Percentiles rank a stretch among this genome's conserved stretches.
phyloP scores from a whole-genome alignment of 2,113 vertebrate genomes.

The Pluvialis apricaria region DNA sequence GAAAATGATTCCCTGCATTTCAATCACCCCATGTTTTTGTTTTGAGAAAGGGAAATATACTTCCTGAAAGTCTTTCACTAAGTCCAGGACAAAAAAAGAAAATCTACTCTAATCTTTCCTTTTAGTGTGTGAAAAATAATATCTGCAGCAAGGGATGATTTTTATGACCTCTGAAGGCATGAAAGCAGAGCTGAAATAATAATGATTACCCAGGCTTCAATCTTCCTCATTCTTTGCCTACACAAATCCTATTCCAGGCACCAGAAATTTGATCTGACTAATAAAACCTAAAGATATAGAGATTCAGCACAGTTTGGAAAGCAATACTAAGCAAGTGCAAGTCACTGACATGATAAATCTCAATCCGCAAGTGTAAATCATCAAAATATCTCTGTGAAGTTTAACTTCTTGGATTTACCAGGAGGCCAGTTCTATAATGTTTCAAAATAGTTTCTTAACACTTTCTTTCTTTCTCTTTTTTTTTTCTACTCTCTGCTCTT shows the following conservation, averaged over 20 bases:
- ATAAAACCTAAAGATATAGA: background rate
- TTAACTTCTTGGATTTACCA: background rate
- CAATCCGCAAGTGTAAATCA: background rate
- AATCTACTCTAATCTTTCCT: background rate
- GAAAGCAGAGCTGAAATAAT: constrained; percentile 38
- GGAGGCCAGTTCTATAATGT: background rate
- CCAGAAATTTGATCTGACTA: background rate
- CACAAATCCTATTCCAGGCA: background rate
- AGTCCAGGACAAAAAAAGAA: background rate
- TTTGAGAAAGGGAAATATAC: constrained; percentile 42
- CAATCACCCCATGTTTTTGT: background rate
- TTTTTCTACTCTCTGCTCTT: background rate
- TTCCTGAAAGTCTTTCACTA: constrained; percentile 35
- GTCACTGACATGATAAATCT: background rate
- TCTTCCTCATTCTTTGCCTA: background rate
- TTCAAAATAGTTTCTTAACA: background rate
- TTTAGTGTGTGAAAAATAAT: constrained; percentile 32
- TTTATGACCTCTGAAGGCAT: constrained; percentile 30
- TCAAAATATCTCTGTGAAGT: background rate
- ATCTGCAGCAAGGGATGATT: background rate
- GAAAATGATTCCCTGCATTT: constrained; percentile 46
- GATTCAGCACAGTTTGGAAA: background rate
- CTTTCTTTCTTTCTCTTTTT: background rate
- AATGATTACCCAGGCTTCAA: constrained; percentile 5
- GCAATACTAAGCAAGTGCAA: background rate